A percentile compares a stretch with the other conserved stretches of the same genome.
These are phyloP conservation scores for Heterotilapia buettikoferi DNA, from an alignment of 2,113 vertebrate species.

Conservation along the genomic window DNA sequence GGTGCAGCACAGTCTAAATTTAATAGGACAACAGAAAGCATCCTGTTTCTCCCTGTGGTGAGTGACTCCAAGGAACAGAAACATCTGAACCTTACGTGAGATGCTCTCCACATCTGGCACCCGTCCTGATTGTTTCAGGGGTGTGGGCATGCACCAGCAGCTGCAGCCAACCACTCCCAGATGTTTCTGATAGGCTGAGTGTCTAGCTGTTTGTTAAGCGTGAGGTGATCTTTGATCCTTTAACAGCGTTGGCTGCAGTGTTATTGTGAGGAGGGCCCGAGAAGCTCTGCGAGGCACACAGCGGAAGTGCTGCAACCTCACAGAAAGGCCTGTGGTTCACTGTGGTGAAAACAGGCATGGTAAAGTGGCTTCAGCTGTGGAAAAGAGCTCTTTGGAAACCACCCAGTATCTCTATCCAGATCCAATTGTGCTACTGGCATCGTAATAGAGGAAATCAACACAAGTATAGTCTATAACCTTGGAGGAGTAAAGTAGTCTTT, in stretches of 20 bases:
- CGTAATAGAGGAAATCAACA: slow-evolving; percentile 35
- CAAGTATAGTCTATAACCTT: slow-evolving; percentile 29
- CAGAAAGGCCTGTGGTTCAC: slow-evolving; percentile 45
- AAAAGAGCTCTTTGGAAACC: slow-evolving; percentile 50
- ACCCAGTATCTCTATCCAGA: slow-evolving; percentile 38
- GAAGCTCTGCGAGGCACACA: slow-evolving; percentile 34
- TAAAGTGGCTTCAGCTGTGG: slow-evolving; percentile 63
- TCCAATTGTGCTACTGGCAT: slow-evolving; percentile 32
- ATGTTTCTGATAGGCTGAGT: slow-evolving; percentile 68
- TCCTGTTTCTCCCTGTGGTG: slow-evolving; percentile 37
- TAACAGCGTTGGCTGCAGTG: slow-evolving; percentile 38
- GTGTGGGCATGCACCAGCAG: slow-evolving; percentile 64
- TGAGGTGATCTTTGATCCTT: slow-evolving; percentile 67
- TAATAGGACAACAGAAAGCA: slow-evolving; percentile 57
- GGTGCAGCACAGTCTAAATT: slow-evolving; percentile 58
- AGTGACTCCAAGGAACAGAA: slow-evolving; percentile 35
- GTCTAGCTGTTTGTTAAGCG: slow-evolving; percentile 67
- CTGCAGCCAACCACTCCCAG: slow-evolving; percentile 66
- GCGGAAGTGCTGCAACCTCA: slow-evolving; percentile 58
- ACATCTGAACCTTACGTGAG: slow-evolving; percentile 73
- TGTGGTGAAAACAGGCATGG: slow-evolving; percentile 52
- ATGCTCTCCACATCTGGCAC: slow-evolving; percentile 65
- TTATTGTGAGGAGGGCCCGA: slow-evolving; percentile 49
- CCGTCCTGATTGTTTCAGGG: slow-evolving; percentile 49
- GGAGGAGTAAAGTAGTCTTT: background rate